Percentiles rank a stretch among this genome's conserved stretches.
phyloP scores from a whole-genome alignment of 2,797 vertebrate species.

The Moxostoma hubbsi region DNA sequence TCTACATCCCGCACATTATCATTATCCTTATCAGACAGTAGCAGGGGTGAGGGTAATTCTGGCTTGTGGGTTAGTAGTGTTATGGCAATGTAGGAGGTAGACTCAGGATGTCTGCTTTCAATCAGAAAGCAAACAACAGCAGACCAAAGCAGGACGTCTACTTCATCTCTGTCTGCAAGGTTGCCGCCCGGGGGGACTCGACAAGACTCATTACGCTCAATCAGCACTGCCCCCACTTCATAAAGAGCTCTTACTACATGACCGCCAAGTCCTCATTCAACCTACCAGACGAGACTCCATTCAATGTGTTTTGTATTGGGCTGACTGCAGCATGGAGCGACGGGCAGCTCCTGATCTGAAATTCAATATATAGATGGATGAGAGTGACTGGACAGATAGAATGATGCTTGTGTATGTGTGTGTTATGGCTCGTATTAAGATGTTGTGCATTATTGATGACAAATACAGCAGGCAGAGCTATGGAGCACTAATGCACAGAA shows the following conservation, averaged over 20 bases:
- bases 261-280: conserved; percentile 36
- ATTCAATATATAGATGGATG: conserved; percentile 38
- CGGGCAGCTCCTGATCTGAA: conserved; percentile 20
- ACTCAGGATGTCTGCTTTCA: conserved; percentile 49
- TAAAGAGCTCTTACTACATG: conserved; percentile 39
- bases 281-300: conserved; percentile 8
- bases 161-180: conserved; percentile 31
- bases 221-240: conserved; percentile 52
- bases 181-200: conserved; percentile 16
- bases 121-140: conserved; percentile 42
- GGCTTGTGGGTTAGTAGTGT: conserved; percentile 5
- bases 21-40: background rate
- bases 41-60: conserved; percentile 2
- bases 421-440: conserved; percentile 68
- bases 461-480: conserved; percentile 79
- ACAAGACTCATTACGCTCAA: conserved; percentile 51
- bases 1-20: conserved; percentile 1
- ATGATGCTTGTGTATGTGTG: conserved; percentile 37
- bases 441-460: conserved; percentile 87
- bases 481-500: conserved; percentile 74
- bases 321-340: conserved; percentile 2
- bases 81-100: conserved; percentile 11
- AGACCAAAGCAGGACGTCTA: conserved; percentile 61
- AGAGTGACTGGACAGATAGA: conserved; percentile 13
- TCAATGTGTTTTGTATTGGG: conserved; percentile 14